Percentiles rank a stretch among this genome's conserved stretches.
Conservation (phyloP, 2,113 vertebrate species). For the Sula dactylatra region DNA sequence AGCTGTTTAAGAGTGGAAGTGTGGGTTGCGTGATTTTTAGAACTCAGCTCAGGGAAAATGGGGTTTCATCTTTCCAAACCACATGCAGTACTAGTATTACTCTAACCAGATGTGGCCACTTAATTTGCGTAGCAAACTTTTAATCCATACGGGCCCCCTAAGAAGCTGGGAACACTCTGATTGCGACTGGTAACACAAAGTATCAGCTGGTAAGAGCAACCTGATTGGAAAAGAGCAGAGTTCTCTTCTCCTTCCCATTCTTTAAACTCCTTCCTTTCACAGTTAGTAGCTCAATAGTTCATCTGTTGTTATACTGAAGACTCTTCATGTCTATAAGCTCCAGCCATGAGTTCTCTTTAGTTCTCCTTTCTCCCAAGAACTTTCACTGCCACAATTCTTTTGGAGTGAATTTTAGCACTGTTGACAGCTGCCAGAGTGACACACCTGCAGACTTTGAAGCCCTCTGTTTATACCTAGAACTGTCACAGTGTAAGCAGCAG, state of each 20-base stretch:
- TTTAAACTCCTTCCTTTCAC: background rate
- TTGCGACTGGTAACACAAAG: background rate
- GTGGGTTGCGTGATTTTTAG: background rate
- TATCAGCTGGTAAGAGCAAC: background rate
- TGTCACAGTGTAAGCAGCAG: background rate
- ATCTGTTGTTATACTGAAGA: background rate
- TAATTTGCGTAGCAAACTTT: background rate
- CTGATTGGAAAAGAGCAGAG: background rate
- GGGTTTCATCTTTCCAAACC: background rate
- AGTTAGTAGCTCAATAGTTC: background rate
- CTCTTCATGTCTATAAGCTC: background rate
- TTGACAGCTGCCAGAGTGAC: background rate
- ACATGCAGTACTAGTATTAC: background rate
- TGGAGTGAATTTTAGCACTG: background rate
- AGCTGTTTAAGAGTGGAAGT: background rate
- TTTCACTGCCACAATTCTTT: background rate
- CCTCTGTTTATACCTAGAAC: background rate
- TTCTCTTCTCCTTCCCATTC: background rate
- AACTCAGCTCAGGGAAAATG: background rate
- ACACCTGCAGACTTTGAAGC: background rate
- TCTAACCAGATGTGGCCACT: background rate
- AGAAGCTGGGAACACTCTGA: background rate
- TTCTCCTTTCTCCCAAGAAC: background rate
- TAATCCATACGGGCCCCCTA: background rate
- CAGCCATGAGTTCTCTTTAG: background rate